These are phyloP conservation scores for Eutolmus rufibarbis DNA, from an alignment of 2,888 invertebrate species.

Conservation along the genomic window DNA sequence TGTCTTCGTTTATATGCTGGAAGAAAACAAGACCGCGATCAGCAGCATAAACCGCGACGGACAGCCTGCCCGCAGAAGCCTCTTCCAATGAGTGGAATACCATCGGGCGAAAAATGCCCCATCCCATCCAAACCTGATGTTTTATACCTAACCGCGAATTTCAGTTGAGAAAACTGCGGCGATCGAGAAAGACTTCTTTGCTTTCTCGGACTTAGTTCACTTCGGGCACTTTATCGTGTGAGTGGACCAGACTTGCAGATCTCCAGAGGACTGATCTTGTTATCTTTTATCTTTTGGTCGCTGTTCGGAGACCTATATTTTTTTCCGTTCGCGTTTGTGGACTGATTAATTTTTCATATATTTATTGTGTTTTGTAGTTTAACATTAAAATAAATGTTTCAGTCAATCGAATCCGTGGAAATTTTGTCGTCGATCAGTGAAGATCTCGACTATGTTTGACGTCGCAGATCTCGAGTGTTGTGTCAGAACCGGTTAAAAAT, in stretches of 20 bases:
- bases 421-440: neutral
- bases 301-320: neutral
- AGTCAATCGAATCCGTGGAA: neutral
- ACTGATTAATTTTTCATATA: neutral
- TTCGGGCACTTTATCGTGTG: neutral
- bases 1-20: neutral
- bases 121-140: constrained; percentile 7
- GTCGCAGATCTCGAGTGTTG: neutral
- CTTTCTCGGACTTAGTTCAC: neutral
- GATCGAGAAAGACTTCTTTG: constrained; percentile 47
- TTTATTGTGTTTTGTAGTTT: neutral
- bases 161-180: constrained; percentile 50
- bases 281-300: neutral
- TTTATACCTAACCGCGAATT: constrained; percentile 41
- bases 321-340: neutral
- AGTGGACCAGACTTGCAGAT: neutral
- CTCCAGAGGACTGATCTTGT: neutral
- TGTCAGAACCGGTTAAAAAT: constrained; percentile 20
- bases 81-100: constrained; percentile 4
- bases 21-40: constrained; percentile 5
- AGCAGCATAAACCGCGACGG: constrained; percentile 13
- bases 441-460: neutral
- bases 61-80: neutral
- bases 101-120: neutral
- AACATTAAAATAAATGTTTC: neutral